phyloP scores from a whole-genome alignment of 1,140 invertebrate genomes.

The Anadara kagoshimensis region DNA sequence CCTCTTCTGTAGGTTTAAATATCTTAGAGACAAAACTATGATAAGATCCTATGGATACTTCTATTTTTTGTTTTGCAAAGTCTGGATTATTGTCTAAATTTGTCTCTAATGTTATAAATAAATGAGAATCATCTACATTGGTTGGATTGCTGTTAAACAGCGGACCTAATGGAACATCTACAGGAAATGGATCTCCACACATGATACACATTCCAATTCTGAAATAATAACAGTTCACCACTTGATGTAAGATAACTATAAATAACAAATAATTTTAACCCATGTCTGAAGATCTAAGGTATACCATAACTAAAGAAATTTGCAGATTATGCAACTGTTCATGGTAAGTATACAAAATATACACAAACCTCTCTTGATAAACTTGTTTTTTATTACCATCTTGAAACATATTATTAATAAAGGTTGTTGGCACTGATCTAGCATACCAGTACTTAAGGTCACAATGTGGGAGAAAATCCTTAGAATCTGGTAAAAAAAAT shows the following conservation, averaged over 20 bases:
- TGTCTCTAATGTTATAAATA: slow-evolving; percentile 80
- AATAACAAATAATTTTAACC: background rate
- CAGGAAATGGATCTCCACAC: slow-evolving; percentile 94
- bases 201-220: slow-evolving; percentile 96
- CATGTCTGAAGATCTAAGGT: background rate
- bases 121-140: slow-evolving; percentile 37
- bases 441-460: too few species aligned
- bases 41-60: slow-evolving; percentile 96
- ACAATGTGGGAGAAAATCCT: too few species aligned
- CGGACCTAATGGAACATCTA: slow-evolving; percentile 92
- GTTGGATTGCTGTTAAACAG: slow-evolving; percentile 80
- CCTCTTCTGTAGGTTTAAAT: slow-evolving; percentile 22
- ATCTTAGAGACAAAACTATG: slow-evolving; percentile 75
- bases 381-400: too few species aligned
- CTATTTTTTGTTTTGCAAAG: slow-evolving; percentile 87
- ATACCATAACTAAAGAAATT: too few species aligned
- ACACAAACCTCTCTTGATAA: too few species aligned
- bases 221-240: slow-evolving; percentile 47
- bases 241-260: too few species aligned
- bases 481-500: too few species aligned
- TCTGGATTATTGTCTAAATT: slow-evolving; percentile 93
- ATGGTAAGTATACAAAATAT: too few species aligned
- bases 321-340: too few species aligned
- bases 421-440: too few species aligned
- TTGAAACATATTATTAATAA: too few species aligned